phyloP scores from a whole-genome alignment of 1,140 invertebrate species.

The Argopecten irradians region DNA sequence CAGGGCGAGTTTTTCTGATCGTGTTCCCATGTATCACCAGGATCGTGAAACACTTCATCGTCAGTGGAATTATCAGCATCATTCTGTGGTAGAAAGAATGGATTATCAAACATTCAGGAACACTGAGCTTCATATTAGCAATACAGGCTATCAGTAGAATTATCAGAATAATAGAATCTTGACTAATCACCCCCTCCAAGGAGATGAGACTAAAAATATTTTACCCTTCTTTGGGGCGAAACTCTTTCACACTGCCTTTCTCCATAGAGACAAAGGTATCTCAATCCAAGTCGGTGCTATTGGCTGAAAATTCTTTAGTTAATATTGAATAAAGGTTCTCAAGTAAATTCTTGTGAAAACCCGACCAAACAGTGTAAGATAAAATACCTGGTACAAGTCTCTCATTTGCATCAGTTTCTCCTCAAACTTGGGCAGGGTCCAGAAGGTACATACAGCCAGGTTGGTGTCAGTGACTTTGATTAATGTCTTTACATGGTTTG shows the following conservation, averaged over 20 bases:
- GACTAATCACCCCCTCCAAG: no score
- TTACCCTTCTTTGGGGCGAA: no score
- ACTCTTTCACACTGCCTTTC: neutral
- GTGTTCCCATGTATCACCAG: slow-evolving; percentile 73
- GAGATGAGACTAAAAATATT: no score
- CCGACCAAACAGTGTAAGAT: no score
- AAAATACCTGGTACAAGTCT: slow-evolving; percentile 86
- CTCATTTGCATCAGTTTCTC: slow-evolving; percentile 98
- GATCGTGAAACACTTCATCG: slow-evolving; percentile 74
- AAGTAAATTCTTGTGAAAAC: neutral
- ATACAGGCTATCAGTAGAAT: no score
- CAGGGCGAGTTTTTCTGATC: slow-evolving; percentile 48
- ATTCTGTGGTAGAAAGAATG: slow-evolving; percentile 57
- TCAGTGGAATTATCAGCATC: slow-evolving; percentile 65
- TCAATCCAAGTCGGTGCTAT: neutral
- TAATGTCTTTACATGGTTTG: slow-evolving; percentile 56
- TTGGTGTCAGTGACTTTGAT: slow-evolving; percentile 72
- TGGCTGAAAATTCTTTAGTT: neutral
- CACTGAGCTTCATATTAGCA: no score
- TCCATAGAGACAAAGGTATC: neutral
- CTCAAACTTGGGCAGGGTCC: slow-evolving; percentile 98
- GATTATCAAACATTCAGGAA: neutral
- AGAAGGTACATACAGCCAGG: slow-evolving; percentile 79
- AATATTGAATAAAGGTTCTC: neutral
- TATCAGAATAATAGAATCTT: no score